These are phyloP conservation scores for Saccostrea cuccullata DNA, from an alignment of 1,140 invertebrate genomes.

Conservation along the genomic window DNA sequence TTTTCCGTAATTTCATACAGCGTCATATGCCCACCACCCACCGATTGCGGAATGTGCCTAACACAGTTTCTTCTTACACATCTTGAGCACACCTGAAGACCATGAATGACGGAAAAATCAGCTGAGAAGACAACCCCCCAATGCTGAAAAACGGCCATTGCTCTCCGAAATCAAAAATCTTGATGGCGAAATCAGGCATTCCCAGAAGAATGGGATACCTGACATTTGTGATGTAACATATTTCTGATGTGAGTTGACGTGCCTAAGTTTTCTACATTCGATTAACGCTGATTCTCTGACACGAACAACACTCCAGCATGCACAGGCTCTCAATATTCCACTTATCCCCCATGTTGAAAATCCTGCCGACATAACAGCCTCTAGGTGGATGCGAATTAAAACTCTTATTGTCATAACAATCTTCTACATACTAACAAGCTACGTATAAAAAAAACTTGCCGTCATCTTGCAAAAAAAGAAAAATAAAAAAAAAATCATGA, in stretches of 20 bases:
- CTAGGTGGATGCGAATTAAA: constrained; percentile 40
- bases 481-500: background rate
- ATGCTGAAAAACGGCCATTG: background rate
- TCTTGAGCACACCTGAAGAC: constrained; percentile 19
- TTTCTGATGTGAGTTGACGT: constrained; percentile 35
- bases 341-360: constrained; percentile 43
- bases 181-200: background rate
- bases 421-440: constrained; percentile 34
- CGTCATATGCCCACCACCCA: constrained; percentile 24
- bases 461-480: constrained; percentile 22
- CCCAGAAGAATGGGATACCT: constrained; percentile 17
- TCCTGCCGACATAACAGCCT: constrained; percentile 19
- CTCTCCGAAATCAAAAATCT: background rate
- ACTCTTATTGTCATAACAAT: constrained; percentile 34
- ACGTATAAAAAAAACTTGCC: constrained; percentile 15
- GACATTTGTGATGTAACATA: constrained; percentile 34
- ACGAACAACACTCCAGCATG: constrained; percentile 33
- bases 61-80: constrained; percentile 17
- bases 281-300: constrained; percentile 38
- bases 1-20: background rate
- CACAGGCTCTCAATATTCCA: constrained; percentile 32
- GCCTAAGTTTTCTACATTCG: constrained; percentile 36
- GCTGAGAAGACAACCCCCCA: constrained; percentile 10
- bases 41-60: background rate
- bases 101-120: constrained; percentile 26